Evolutionary conservation across 2,797 vertebrate species (phyloP), one percentile per base, ranked within the genome.

Genomic region (Eutrigla gurnardus): DNA sequence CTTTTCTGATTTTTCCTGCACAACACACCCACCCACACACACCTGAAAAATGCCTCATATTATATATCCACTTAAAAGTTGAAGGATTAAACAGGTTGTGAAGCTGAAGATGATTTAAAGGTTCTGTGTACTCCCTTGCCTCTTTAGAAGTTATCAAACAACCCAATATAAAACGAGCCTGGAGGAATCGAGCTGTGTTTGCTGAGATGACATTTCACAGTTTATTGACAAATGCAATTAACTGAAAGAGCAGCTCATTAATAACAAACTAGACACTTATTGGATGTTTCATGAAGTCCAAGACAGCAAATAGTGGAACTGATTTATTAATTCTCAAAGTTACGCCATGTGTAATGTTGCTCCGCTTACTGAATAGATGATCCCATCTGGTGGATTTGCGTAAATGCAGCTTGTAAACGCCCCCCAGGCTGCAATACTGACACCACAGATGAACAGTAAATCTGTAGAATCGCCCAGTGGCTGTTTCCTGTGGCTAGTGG

Each of bases 261-360:
- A 72, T 65, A 65, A 69, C 36, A 77, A 25, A 36, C n/a, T 45
- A 25, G 62, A 77, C 63, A 63, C 75, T 60, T 72, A 64, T 62
- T 45, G 42, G 46, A 71, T 54, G 18, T 53, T 71, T 74, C 61
- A 60, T 71, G 15, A 53, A 46, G 60, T 17, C 42, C 42, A 61
- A 60, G 54, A 35, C 64, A 64, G 59, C 36, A 65, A 70, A 72
- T 46, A 72, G 37, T 57, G 32, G 33, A 40, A 36, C 0, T 18
- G 9, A 64, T 64, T 54, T 62, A 9, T 67, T 35, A n/a, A n/a
- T 57, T 62, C 42, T 65, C n/a, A 53, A 57, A 50, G 60, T 11
- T 64, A 36, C 25, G 37, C 55, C 35, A 52, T 32, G 6, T 40
- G 57, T 36, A 40, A n/a, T 12, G 25, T 12, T 32, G 6, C 18